Conservation (phyloP, 2,113 vertebrate species). For the Laticauda laticaudata region DNA sequence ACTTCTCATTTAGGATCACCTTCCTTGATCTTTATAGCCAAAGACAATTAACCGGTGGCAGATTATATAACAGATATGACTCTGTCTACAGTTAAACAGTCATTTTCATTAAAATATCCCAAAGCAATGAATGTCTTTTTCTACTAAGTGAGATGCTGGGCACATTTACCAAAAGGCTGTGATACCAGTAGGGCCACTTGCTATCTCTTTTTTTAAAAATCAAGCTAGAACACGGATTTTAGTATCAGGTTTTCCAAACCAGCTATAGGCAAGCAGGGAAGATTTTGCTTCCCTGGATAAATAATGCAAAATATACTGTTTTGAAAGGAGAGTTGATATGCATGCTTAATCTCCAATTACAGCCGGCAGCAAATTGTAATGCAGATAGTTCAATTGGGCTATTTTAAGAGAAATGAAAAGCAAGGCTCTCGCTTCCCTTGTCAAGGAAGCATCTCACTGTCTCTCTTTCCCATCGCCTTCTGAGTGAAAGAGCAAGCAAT, state of each 20-base stretch:
- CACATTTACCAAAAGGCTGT: slow-evolving; percentile 18
- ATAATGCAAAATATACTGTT: slow-evolving; percentile 36
- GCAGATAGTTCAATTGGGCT: slow-evolving; percentile 31
- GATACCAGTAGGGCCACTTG: slow-evolving; percentile 24
- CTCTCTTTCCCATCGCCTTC: slow-evolving; percentile 12
- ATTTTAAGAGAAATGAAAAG: slow-evolving; percentile 40
- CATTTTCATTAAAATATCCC: slow-evolving; percentile 31
- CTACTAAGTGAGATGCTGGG: slow-evolving; percentile 11
- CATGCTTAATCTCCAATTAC: slow-evolving; percentile 45
- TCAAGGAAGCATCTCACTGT: slow-evolving; percentile 2
- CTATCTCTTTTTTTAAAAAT: background rate
- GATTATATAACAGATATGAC: slow-evolving; percentile 33
- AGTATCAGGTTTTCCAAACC: slow-evolving; percentile 26
- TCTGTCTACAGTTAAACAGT: slow-evolving; percentile 35
- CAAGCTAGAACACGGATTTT: slow-evolving; percentile 22
- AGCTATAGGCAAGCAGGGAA: background rate
- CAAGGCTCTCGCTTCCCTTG: background rate
- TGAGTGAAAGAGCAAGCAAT: slow-evolving; percentile 1
- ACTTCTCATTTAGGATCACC: slow-evolving; percentile 14
- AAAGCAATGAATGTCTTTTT: slow-evolving; percentile 44
- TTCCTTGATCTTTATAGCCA: slow-evolving; percentile 8
- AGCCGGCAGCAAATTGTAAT: background rate
- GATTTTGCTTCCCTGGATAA: slow-evolving; percentile 45
- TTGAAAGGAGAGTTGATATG: slow-evolving; percentile 32
- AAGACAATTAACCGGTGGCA: slow-evolving; percentile 8